A percentile compares a stretch with the other conserved stretches of the same genome.
Evolutionary conservation across 2,113 vertebrate genomes (phyloP).

Genomic region (Thalassoma bifasciatum): DNA sequence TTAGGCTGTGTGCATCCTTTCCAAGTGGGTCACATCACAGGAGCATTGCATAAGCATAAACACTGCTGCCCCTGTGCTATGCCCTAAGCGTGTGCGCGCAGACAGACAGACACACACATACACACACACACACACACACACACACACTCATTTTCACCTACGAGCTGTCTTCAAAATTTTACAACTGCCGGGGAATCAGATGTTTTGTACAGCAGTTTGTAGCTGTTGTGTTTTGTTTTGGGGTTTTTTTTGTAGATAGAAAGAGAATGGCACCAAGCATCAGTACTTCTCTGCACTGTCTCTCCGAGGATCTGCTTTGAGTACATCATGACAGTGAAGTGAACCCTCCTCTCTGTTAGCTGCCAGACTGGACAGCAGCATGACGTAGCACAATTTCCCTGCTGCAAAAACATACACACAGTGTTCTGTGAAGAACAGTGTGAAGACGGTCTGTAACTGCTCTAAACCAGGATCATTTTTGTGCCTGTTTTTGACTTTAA

Average conservation of each 20-base stretch:
- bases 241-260: constrained; percentile 17
- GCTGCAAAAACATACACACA: constrained; percentile 37
- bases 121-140: constrained; percentile 28
- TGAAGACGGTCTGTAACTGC: constrained; percentile 8
- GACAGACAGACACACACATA: constrained; percentile 24
- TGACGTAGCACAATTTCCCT: constrained; percentile 69
- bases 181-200: constrained; percentile 56
- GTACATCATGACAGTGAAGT: constrained; percentile 57
- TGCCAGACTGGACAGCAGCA: constrained; percentile 63
- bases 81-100: constrained; percentile 58
- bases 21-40: constrained; percentile 82
- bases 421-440: constrained; percentile 6
- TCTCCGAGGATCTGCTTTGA: constrained; percentile 48
- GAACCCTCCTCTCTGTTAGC: constrained; percentile 53
- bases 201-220: constrained; percentile 35
- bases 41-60: constrained; percentile 82
- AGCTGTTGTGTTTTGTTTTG: too few relatives aligned
- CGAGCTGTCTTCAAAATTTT: constrained; percentile 33
- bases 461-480: background rate
- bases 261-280: constrained; percentile 19
- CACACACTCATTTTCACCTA: too few relatives aligned
- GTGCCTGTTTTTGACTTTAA: background rate
- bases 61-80: constrained; percentile 79
- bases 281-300: constrained; percentile 17
- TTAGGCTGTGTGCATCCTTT: constrained; percentile 71